Evolutionary conservation across 2,888 invertebrate species (phyloP).

Genomic region (Hydroisotoma schaefferi): DNA sequence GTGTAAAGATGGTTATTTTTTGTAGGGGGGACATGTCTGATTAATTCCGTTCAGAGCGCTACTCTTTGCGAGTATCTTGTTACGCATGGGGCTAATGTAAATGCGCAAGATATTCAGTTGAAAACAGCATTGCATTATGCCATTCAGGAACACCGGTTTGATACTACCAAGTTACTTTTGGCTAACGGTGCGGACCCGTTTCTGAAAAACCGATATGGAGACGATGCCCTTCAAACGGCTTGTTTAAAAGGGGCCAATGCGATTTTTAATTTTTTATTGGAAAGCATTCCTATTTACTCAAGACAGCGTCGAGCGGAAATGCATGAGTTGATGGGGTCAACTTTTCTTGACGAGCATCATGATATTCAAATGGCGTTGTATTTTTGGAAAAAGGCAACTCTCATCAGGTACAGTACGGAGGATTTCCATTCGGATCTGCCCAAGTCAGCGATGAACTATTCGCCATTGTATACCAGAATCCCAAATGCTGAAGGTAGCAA

Average conservation of each 20-base stretch:
- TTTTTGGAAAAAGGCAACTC: conserved; percentile 76
- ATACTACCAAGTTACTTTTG: conserved; percentile 76
- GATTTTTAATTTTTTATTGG: conserved; percentile 64
- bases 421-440: conserved; percentile 35
- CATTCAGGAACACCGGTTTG: conserved; percentile 69
- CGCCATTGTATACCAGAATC: conserved; percentile 42
- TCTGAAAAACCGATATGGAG: conserved; percentile 73
- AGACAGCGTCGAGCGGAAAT: conserved; percentile 74
- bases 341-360: conserved; percentile 71
- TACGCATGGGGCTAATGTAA: conserved; percentile 71
- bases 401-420: conserved; percentile 56
- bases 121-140: conserved; percentile 92
- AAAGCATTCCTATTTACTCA: conserved; percentile 58
- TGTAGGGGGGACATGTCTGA: conserved; percentile 77
- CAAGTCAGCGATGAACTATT: conserved; percentile 40
- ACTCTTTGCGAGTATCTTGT: conserved; percentile 75
- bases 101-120: conserved; percentile 82
- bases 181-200: conserved; percentile 75
- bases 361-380: conserved; percentile 53
- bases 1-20: background rate
- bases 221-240: conserved; percentile 84
- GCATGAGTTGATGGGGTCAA: conserved; percentile 80
- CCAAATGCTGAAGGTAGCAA: conserved; percentile 38
- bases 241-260: conserved; percentile 73
- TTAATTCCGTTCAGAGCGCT: conserved; percentile 85